Evolutionary conservation across 2,113 vertebrate genomes (phyloP), one percentile per base, ranked within the genome.

Genomic region (Noctilio leporinus): DNA sequence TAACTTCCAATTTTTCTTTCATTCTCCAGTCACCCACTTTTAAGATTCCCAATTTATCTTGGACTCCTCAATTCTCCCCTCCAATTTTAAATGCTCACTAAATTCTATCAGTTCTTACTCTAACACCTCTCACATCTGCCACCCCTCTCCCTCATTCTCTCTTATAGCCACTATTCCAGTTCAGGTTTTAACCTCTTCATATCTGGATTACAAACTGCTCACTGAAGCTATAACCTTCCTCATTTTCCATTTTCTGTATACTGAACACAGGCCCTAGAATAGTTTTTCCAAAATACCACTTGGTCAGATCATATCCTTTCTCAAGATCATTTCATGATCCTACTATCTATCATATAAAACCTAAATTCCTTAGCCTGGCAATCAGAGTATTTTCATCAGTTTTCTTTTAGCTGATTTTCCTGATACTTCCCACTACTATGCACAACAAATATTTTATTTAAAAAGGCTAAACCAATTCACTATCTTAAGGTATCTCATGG

Each of bases 391-490:
- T 95, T 86, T 67, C 45, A 85, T 38, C 62, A 72, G 62, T 64
- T 96, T 85, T 91, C 16, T 67, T 89, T 92, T 59, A 69, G 22
- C 33, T 86, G 69, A 72, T 85, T 95, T 95, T 38, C 80, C 57
- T 83, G 62, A 3, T 82, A 91, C 59, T 93, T 95, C 38, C 26
- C 49, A 75, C 72, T 91, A 84, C 8, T 85, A 6, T 93, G 69
- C 51, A 93, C 84, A 7, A 17, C 57, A 93, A 92, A 70, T 95
- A 85, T 38, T 95, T 86, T 93, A 35, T 55, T 96, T 45, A 80
- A 82, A 86, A 87, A 91, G 10, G 8, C 64, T 89, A 86, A 70
- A 33, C 89, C 28, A 67, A 59, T 51, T 84, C 26, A 92, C 33
- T 94, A 16, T 84, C 26, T 94, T 43, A 92, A 45, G 75, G 73